Conservation (phyloP, 1,140 invertebrate species). For the Drosophila virilis region DNA sequence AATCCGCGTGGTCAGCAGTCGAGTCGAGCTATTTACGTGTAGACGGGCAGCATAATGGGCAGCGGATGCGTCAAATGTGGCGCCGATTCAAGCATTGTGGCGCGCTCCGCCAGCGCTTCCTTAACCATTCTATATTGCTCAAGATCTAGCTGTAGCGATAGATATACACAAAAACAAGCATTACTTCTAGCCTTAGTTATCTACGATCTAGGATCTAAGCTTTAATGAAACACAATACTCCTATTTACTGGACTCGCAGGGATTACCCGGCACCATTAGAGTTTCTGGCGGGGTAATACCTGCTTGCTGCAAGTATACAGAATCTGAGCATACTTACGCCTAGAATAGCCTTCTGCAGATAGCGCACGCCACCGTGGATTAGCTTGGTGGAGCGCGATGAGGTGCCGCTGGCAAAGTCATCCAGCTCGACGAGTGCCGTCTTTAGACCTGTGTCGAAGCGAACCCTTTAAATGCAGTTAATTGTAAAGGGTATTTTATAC, state of each 20-base stretch:
- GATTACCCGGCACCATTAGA: too few species aligned
- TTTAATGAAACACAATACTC: neutral
- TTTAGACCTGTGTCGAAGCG: constrained; percentile 87
- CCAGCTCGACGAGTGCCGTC: constrained; percentile 97
- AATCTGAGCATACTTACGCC: constrained; percentile 65
- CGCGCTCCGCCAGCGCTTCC: constrained; percentile 97
- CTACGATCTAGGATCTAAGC: neutral
- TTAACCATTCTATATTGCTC: constrained; percentile 99
- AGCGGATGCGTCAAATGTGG: constrained; percentile 98
- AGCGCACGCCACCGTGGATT: constrained; percentile 99
- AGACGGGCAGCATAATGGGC: constrained; percentile 99
- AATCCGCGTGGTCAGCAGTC: neutral
- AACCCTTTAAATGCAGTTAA: neutral
- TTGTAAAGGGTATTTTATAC: constrained; percentile 58
- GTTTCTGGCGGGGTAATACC: neutral
- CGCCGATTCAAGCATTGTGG: constrained; percentile 96
- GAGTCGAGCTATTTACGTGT: constrained; percentile 89
- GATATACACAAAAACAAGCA: constrained; percentile 8
- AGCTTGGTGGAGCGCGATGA: constrained; percentile 98
- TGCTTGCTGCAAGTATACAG: neutral
- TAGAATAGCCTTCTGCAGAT: constrained; percentile 99
- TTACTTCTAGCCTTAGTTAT: constrained; percentile 5
- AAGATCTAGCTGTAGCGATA: constrained; percentile 89
- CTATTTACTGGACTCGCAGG: too few species aligned
- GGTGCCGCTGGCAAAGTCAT: constrained; percentile 99